Evolutionary conservation across 2,888 invertebrate genomes (phyloP).

Genomic region (Volucella inanis): DNA sequence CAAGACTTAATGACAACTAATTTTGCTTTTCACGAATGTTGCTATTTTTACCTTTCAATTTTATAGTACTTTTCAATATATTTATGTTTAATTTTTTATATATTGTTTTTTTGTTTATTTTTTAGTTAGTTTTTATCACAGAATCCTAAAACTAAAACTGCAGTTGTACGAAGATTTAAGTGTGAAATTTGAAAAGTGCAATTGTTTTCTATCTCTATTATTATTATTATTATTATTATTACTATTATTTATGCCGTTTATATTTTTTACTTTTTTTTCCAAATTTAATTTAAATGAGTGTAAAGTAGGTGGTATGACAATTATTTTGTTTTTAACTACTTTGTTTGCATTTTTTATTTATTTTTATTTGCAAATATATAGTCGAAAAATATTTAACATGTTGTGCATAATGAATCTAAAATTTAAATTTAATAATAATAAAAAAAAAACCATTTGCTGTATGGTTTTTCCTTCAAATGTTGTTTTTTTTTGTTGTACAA

Average conservation of each 20-base stretch:
- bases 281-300: constrained; percentile 66
- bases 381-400: constrained; percentile 74
- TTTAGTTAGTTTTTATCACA: constrained; percentile 65
- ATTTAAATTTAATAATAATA: constrained; percentile 49
- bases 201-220: constrained; percentile 24
- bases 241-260: constrained; percentile 39
- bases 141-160: constrained; percentile 69
- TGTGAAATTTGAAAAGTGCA: constrained; percentile 65
- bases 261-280: constrained; percentile 50
- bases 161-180: constrained; percentile 68
- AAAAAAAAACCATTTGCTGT: constrained; percentile 52
- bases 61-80: not conserved
- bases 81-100: not conserved
- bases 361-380: constrained; percentile 62
- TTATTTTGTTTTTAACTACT: constrained; percentile 40
- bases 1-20: no score
- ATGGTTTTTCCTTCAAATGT: constrained; percentile 35
- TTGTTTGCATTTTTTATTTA: constrained; percentile 44
- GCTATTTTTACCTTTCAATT: not conserved
- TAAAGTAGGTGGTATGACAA: constrained; percentile 68
- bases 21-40: not conserved
- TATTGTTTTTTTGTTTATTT: constrained; percentile 22
- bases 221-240: not conserved
- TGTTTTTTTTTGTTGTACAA: constrained; percentile 13
- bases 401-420: constrained; percentile 72